A percentile compares a stretch with the other conserved stretches of the same genome.
Conservation (phyloP, 2,797 vertebrate genomes). For the Falco columbarius region DNA sequence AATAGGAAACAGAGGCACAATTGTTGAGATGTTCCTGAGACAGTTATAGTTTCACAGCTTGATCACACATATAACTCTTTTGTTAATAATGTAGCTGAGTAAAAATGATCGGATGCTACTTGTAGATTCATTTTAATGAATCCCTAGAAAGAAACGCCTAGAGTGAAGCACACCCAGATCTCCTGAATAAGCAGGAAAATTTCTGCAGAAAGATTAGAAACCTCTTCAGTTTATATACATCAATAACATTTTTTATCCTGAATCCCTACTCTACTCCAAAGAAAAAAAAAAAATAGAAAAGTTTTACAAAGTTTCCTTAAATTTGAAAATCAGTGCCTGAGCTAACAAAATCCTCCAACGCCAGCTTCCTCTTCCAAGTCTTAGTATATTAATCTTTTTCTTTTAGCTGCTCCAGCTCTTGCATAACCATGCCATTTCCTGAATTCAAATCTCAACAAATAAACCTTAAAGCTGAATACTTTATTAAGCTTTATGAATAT, state of each 20-base stretch:
- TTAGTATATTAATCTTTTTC: slow-evolving; percentile 47
- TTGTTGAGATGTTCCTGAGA: neutral
- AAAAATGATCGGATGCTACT: slow-evolving; percentile 21
- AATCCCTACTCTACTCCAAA: neutral
- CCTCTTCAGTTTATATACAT: neutral
- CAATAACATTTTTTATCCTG: neutral
- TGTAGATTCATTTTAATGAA: slow-evolving; percentile 21
- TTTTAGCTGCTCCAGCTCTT: slow-evolving; percentile 47
- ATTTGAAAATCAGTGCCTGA: neutral
- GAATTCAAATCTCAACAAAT: slow-evolving; percentile 53
- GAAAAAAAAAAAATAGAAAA: neutral
- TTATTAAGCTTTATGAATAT: slow-evolving; percentile 28
- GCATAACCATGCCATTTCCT: slow-evolving; percentile 52
- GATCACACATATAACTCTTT: slow-evolving; percentile 31
- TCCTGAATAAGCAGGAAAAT: neutral
- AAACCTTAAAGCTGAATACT: slow-evolving; percentile 49
- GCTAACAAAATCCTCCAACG: slow-evolving; percentile 8
- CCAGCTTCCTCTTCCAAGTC: neutral
- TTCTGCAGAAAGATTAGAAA: neutral
- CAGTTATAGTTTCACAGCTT: slow-evolving; percentile 8
- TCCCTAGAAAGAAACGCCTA: neutral
- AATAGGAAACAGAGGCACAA: neutral
- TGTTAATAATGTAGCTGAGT: slow-evolving; percentile 15
- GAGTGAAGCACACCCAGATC: neutral
- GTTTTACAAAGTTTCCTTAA: neutral